A percentile compares a stretch with the other conserved stretches of the same genome.
These are phyloP conservation scores for Selenia dentaria DNA, from an alignment of 2,888 invertebrate genomes.

Conservation along the genomic window DNA sequence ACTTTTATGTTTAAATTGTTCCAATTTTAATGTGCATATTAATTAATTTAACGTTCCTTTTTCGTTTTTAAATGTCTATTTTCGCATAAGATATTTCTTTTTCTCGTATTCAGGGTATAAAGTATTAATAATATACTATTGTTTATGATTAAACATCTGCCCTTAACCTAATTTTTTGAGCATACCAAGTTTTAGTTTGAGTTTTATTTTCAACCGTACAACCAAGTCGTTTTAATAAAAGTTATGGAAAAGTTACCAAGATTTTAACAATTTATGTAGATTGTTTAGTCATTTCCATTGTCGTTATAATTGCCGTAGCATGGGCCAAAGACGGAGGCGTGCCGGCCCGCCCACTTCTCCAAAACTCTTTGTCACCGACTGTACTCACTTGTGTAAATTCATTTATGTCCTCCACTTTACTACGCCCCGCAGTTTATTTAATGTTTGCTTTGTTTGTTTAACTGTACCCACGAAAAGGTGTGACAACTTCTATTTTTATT, in stretches of 20 bases:
- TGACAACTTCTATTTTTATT: constrained; percentile 31
- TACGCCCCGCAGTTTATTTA: constrained; percentile 64
- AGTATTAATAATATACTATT: too few relatives aligned
- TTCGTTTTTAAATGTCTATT: too few relatives aligned
- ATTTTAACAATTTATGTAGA: constrained; percentile 49
- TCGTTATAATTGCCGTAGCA: constrained; percentile 59
- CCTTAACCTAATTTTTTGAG: too few relatives aligned
- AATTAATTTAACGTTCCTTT: too few relatives aligned
- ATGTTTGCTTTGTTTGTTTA: constrained; percentile 74
- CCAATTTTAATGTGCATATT: too few relatives aligned
- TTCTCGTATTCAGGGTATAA: too few relatives aligned
- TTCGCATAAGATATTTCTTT: too few relatives aligned
- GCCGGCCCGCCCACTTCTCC: constrained; percentile 67
- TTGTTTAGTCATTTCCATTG: constrained; percentile 64
- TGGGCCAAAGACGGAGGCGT: constrained; percentile 65
- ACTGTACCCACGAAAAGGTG: constrained; percentile 52
- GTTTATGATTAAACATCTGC: too few relatives aligned
- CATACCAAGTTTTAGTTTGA: too few relatives aligned
- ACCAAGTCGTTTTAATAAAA: too few relatives aligned
- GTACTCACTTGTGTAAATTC: constrained; percentile 56
- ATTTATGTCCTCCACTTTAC: constrained; percentile 53
- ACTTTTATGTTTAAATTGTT: too few relatives aligned
- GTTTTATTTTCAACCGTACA: too few relatives aligned
- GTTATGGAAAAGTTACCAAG: not conserved
- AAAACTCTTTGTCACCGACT: constrained; percentile 61